phyloP scores from a whole-genome alignment of 2,113 vertebrate genomes.

The Chloroceryle aenea region DNA sequence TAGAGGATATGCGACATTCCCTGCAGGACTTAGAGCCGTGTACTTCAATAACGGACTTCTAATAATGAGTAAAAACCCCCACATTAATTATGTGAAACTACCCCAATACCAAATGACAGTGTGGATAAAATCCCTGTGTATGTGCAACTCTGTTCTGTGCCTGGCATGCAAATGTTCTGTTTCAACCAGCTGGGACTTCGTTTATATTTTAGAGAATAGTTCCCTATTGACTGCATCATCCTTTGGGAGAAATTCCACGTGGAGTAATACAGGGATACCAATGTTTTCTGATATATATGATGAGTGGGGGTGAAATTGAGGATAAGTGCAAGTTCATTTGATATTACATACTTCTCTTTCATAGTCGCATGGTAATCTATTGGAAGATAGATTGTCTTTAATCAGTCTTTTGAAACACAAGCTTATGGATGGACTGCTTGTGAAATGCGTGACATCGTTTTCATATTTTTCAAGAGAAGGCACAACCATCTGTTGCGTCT shows the following conservation, averaged over 20 bases:
- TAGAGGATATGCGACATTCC: background rate
- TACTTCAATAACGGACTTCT: background rate
- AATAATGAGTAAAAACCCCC: background rate
- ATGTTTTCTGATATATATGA: background rate
- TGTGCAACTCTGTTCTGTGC: background rate
- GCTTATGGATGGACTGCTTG: background rate
- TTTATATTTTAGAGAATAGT: background rate
- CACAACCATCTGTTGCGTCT: background rate
- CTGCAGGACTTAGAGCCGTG: background rate
- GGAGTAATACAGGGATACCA: background rate
- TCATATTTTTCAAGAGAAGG: conserved; percentile 20
- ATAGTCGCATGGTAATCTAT: background rate
- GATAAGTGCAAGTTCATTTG: conserved; percentile 11
- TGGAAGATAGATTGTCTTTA: background rate
- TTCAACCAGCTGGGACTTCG: background rate
- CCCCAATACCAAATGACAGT: background rate
- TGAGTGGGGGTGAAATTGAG: background rate
- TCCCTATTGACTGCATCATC: background rate
- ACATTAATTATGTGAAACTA: background rate
- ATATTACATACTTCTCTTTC: background rate
- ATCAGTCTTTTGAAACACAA: background rate
- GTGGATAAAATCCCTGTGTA: background rate
- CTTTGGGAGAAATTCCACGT: background rate
- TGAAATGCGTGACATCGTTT: background rate
- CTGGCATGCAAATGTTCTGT: background rate